These are phyloP conservation scores for Seriola quinqueradiata DNA, from an alignment of 2,113 vertebrate genomes.

Conservation along the genomic window DNA sequence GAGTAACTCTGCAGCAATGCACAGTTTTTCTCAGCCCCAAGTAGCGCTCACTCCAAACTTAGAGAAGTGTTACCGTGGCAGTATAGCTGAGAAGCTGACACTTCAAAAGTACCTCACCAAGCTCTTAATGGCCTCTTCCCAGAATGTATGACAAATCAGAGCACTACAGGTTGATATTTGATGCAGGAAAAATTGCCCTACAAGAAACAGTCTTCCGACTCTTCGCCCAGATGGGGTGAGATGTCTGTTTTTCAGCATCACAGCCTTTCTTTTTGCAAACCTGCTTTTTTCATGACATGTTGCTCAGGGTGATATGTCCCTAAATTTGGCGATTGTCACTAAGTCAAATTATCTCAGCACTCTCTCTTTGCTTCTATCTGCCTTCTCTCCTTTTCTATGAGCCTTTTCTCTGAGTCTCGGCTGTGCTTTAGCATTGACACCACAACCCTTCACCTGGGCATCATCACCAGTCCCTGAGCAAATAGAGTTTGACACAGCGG, in stretches of 20 bases:
- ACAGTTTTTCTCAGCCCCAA: constrained; percentile 12
- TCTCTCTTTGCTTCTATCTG: constrained; percentile 5
- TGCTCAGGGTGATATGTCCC: constrained; percentile 3
- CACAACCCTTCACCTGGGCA: constrained; percentile 41
- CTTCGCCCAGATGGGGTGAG: neutral
- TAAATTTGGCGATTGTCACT: constrained; percentile 28
- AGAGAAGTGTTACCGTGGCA: constrained; percentile 48
- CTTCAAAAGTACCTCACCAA: constrained; percentile 53
- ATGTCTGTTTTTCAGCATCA: constrained; percentile 24
- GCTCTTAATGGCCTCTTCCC: constrained; percentile 49
- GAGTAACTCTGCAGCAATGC: constrained; percentile 49
- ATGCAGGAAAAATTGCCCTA: constrained; percentile 40
- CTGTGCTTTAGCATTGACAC: constrained; percentile 34
- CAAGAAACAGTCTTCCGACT: constrained; percentile 3
- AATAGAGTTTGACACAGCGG: constrained; percentile 60
- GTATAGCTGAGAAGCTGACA: constrained; percentile 55
- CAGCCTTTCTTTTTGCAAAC: neutral
- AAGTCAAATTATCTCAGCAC: constrained; percentile 5
- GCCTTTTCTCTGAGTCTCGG: constrained; percentile 20
- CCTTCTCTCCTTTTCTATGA: neutral
- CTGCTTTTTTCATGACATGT: constrained; percentile 14
- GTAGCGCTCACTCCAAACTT: constrained; percentile 35
- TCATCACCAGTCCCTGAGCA: constrained; percentile 39
- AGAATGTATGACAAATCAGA: constrained; percentile 51
- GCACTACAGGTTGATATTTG: constrained; percentile 43